A percentile compares a stretch with the other conserved stretches of the same genome.
phyloP scores from a whole-genome alignment of 1,140 invertebrate species.

The Papilio aristodemus region DNA sequence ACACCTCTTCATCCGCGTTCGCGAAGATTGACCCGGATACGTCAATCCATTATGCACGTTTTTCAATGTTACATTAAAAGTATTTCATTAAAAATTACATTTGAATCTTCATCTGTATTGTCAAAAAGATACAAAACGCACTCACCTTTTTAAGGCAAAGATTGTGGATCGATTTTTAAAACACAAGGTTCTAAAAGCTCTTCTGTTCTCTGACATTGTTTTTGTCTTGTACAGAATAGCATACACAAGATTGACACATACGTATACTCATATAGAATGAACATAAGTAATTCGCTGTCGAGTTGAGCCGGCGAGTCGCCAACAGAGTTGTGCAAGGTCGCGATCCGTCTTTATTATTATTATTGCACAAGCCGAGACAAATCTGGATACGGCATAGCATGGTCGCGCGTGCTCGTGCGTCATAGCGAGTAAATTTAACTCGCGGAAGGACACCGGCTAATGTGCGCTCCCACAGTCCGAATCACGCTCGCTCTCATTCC shows the following conservation, averaged over 20 bases:
- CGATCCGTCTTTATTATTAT: constrained; percentile 58
- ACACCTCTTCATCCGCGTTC: not conserved
- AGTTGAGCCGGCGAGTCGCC: constrained; percentile 52
- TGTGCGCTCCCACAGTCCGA: constrained; percentile 58
- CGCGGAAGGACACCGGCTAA: constrained; percentile 67
- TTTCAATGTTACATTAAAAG: not conserved
- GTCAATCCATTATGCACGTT: not conserved
- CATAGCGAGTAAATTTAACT: constrained; percentile 70
- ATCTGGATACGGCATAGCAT: constrained; percentile 62
- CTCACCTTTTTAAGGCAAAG: not conserved
- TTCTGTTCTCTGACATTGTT: no score
- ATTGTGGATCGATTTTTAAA: no score
- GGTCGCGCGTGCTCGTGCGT: constrained; percentile 67
- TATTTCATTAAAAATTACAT: not conserved
- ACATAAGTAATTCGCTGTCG: constrained; percentile 14
- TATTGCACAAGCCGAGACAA: constrained; percentile 74
- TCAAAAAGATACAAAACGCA: not conserved
- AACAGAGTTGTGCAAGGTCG: constrained; percentile 74
- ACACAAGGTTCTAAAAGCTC: no score
- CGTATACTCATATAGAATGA: not conserved
- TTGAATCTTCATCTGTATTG: not conserved
- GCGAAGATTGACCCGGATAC: not conserved
- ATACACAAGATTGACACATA: not conserved
- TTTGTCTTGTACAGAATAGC: not conserved
- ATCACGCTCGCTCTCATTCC: constrained; percentile 50